phyloP scores from a whole-genome alignment of 2,888 invertebrate species.

The Neoaliturus tenellus region DNA sequence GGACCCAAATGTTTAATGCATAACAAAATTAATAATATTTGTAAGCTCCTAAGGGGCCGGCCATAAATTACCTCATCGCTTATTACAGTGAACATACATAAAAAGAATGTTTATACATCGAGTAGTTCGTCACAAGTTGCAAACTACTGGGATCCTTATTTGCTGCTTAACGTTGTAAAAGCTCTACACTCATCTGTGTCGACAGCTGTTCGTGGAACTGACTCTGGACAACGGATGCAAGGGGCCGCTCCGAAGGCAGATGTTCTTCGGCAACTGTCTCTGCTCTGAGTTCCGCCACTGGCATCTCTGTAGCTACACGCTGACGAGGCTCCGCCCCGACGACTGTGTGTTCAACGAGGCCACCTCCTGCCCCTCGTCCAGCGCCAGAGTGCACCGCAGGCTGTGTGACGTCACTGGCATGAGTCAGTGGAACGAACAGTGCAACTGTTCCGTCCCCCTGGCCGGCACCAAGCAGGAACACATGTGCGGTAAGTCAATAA shows the following conservation, averaged over 20 bases:
- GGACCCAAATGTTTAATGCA: too few relatives aligned
- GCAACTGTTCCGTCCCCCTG: not conserved
- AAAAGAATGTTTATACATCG: not conserved
- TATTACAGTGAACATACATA: not conserved
- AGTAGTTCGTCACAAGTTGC: too few relatives aligned
- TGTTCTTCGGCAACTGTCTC: slow-evolving; percentile 73
- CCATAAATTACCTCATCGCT: too few relatives aligned
- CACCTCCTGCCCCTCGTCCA: slow-evolving; percentile 66
- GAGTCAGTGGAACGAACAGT: slow-evolving; percentile 36
- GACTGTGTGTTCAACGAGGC: slow-evolving; percentile 71
- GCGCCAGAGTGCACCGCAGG: slow-evolving; percentile 72
- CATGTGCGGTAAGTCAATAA: not conserved
- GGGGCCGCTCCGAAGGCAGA: slow-evolving; percentile 67
- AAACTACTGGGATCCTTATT: too few relatives aligned
- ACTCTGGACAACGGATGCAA: slow-evolving; percentile 56
- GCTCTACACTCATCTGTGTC: not conserved
- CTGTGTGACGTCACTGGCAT: slow-evolving; percentile 72
- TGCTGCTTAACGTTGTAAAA: too few relatives aligned
- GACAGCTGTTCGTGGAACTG: slow-evolving; percentile 68
- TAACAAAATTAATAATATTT: too few relatives aligned
- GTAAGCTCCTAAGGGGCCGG: too few relatives aligned
- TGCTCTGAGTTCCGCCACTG: slow-evolving; percentile 71
- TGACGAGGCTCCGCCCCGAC: slow-evolving; percentile 68
- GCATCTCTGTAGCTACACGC: slow-evolving; percentile 71
- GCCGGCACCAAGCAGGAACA: not conserved